Conservation (phyloP, 2,797 vertebrate genomes). For the Echiichthys vipera region DNA sequence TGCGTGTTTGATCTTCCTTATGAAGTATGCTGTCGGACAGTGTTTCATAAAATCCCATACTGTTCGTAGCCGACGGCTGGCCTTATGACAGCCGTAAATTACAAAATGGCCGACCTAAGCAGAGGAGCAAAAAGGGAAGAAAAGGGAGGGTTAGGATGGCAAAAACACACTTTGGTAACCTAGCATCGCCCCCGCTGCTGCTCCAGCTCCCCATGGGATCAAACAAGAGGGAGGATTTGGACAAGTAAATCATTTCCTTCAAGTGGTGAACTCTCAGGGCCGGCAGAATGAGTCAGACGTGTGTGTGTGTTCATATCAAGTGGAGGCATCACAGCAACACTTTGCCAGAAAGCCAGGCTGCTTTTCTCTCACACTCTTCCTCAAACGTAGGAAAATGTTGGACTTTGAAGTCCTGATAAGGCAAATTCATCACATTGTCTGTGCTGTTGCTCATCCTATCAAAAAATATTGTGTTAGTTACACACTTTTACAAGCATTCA, state of each 20-base stretch:
- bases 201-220: slow-evolving; percentile 74
- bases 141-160: slow-evolving; percentile 60
- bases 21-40: slow-evolving; percentile 73
- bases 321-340: slow-evolving; percentile 73
- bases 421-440: slow-evolving; percentile 72
- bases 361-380: slow-evolving; percentile 66
- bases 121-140: slow-evolving; percentile 51
- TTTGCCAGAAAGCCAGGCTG: slow-evolving; percentile 56
- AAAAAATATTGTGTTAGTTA: slow-evolving; percentile 8
- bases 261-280: slow-evolving; percentile 75
- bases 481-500: background rate
- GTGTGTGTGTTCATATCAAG: slow-evolving; percentile 65
- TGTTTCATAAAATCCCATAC: slow-evolving; percentile 74
- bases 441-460: slow-evolving; percentile 11
- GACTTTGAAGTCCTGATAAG: slow-evolving; percentile 78
- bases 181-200: slow-evolving; percentile 64
- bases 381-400: slow-evolving; percentile 64
- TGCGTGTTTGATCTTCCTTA: slow-evolving; percentile 69
- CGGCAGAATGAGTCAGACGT: slow-evolving; percentile 63
- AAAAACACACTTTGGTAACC: slow-evolving; percentile 77
- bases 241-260: slow-evolving; percentile 78
- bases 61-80: slow-evolving; percentile 63
- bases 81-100: slow-evolving; percentile 77
- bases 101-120: slow-evolving; percentile 73
- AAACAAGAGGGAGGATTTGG: slow-evolving; percentile 78